Conservation (phyloP, 2,113 vertebrate species). For the Phasianus colchicus region DNA sequence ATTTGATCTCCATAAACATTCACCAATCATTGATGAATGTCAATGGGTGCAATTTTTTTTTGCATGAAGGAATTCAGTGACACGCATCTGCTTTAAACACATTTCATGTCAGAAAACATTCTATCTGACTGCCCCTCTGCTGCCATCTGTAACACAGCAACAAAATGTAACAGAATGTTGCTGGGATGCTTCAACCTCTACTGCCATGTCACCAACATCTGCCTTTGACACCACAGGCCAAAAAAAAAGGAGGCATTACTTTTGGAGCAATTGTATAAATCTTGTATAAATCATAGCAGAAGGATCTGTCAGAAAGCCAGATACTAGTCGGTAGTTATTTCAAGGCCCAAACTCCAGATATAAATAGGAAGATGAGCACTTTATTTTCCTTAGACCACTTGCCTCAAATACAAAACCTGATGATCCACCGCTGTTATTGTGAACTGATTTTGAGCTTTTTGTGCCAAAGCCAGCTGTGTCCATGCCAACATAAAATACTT, state of each 20-base stretch:
- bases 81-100: background rate
- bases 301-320: background rate
- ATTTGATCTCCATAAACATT: background rate
- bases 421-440: background rate
- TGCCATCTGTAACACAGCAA: background rate
- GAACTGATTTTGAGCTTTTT: background rate
- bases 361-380: background rate
- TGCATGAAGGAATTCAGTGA: background rate
- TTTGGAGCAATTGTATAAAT: background rate
- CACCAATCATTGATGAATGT: background rate
- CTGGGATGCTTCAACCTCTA: background rate
- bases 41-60: background rate
- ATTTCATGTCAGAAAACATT: background rate
- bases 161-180: background rate
- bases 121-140: background rate
- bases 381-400: background rate
- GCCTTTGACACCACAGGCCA: background rate
- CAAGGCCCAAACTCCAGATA: background rate
- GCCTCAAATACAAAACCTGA: background rate
- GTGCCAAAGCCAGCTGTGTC: background rate
- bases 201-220: background rate
- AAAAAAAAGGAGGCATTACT: background rate
- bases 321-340: background rate
- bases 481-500: background rate
- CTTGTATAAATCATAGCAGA: background rate